These are phyloP conservation scores for Melipona bicolor DNA, from an alignment of 2,888 invertebrate species.

Conservation along the genomic window DNA sequence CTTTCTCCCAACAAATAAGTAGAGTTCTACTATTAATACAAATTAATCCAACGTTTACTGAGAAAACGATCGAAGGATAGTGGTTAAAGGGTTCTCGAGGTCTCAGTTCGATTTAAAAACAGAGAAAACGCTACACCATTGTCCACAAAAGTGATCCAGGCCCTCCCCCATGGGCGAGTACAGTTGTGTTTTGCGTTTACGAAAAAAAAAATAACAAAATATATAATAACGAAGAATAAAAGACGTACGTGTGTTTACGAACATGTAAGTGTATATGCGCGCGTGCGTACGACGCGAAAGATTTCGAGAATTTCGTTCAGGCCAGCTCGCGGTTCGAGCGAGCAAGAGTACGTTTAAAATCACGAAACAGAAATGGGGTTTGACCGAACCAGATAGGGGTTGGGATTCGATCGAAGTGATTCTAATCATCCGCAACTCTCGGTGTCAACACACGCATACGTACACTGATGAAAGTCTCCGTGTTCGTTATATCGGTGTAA, in stretches of 20 bases:
- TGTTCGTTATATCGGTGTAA: not conserved
- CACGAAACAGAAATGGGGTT: not conserved
- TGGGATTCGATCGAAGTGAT: slow-evolving; percentile 31
- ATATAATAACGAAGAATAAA: not conserved
- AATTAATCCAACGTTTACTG: not conserved
- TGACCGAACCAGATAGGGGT: not conserved
- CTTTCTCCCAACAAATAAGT: no score
- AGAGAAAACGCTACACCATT: slow-evolving; percentile 44
- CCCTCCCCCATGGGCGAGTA: not conserved
- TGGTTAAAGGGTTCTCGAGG: slow-evolving; percentile 13
- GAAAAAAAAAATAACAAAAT: not conserved
- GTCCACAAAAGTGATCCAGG: slow-evolving; percentile 29
- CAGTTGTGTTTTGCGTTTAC: slow-evolving; percentile 11
- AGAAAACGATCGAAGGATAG: not conserved
- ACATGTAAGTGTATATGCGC: slow-evolving; percentile 41
- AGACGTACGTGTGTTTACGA: slow-evolving; percentile 28
- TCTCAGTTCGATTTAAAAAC: not conserved
- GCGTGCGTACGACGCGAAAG: slow-evolving; percentile 31
- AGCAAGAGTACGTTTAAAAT: slow-evolving; percentile 25
- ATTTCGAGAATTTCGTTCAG: slow-evolving; percentile 43
- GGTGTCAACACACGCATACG: slow-evolving; percentile 7
- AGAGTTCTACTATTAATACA: not conserved
- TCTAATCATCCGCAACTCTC: slow-evolving; percentile 2
- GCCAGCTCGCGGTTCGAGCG: slow-evolving; percentile 58
- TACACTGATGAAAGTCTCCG: slow-evolving; percentile 44